Conservation (phyloP, 2,888 invertebrate species). For the Spodoptera picta region DNA sequence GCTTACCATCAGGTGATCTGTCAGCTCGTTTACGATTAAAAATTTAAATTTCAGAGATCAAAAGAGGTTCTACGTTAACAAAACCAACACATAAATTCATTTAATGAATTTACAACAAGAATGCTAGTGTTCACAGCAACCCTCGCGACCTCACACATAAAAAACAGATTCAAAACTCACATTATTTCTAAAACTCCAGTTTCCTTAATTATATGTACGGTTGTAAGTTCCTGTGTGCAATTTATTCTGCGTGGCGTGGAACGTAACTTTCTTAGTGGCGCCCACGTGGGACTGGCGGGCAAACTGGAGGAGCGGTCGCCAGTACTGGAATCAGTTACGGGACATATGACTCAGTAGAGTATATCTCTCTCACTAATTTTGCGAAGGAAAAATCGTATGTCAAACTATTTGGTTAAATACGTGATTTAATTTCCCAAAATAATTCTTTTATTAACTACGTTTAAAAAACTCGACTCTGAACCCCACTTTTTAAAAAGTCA, state of each 20-base stretch:
- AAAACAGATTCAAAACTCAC: constrained; percentile 7
- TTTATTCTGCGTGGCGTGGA: constrained; percentile 37
- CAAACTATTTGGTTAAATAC: constrained; percentile 9
- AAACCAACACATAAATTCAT: no score
- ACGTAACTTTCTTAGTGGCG: constrained; percentile 42
- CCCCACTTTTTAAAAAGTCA: no score
- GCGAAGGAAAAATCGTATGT: constrained; percentile 17
- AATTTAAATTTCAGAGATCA: no score
- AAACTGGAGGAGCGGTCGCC: constrained; percentile 17
- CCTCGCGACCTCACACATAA: not conserved
- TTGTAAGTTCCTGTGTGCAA: constrained; percentile 26
- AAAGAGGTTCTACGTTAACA: no score
- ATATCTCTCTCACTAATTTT: constrained; percentile 23
- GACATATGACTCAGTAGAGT: constrained; percentile 33
- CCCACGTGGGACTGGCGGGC: constrained; percentile 45
- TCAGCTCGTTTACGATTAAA: no score
- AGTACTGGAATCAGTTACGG: constrained; percentile 47
- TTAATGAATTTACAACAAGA: no score
- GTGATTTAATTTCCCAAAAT: no score
- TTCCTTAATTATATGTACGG: constrained; percentile 39
- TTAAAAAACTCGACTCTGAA: no score
- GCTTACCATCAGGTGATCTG: no score
- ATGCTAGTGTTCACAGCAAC: not conserved
- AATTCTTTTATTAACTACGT: no score
- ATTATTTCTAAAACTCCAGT: constrained; percentile 24